Conservation (phyloP, 35 echinoderm and acorn worm genomes). For the Lytechinus variegatus region DNA sequence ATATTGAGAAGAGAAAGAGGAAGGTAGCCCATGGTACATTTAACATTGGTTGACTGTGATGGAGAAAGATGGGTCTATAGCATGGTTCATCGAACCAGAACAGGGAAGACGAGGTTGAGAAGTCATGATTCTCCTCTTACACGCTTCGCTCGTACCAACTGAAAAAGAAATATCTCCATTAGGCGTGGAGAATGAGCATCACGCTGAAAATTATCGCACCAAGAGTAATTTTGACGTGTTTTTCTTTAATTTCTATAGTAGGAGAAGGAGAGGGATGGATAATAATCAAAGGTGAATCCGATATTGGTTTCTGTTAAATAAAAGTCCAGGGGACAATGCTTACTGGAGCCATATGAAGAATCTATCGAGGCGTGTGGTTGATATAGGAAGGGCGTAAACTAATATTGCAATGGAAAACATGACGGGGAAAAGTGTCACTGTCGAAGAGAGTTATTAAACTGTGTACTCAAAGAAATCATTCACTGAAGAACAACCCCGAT, state of each 20-base stretch:
- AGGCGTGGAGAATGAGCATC: slow-evolving; percentile 40
- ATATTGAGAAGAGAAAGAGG: slow-evolving; percentile 18
- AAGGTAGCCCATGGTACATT: slow-evolving; percentile 10
- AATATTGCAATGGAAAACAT: background rate
- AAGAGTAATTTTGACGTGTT: slow-evolving; percentile 34
- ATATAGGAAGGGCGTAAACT: background rate
- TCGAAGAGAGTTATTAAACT: background rate
- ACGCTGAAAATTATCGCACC: slow-evolving; percentile 39
- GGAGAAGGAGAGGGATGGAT: background rate
- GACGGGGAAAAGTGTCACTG: background rate
- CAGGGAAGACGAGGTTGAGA: slow-evolving; percentile 8
- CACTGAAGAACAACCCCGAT: background rate
- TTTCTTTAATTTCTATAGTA: slow-evolving; percentile 33
- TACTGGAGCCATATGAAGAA: background rate
- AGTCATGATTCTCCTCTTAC: slow-evolving; percentile 28
- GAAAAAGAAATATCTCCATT: slow-evolving; percentile 31
- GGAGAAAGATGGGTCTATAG: slow-evolving; percentile 5
- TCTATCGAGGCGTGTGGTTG: background rate
- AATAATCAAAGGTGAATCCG: slow-evolving; percentile 16
- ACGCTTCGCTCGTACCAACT: slow-evolving; percentile 11
- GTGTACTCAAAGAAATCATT: background rate
- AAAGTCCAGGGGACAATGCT: slow-evolving; percentile 15
- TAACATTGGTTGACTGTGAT: slow-evolving; percentile 15
- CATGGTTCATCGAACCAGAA: slow-evolving; percentile 31
- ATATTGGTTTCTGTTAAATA: slow-evolving; percentile 22